Evolutionary conservation across 2,113 vertebrate genomes (phyloP), one percentile per base, ranked within the genome.

Genomic region (Australoheros scitulus): DNA sequence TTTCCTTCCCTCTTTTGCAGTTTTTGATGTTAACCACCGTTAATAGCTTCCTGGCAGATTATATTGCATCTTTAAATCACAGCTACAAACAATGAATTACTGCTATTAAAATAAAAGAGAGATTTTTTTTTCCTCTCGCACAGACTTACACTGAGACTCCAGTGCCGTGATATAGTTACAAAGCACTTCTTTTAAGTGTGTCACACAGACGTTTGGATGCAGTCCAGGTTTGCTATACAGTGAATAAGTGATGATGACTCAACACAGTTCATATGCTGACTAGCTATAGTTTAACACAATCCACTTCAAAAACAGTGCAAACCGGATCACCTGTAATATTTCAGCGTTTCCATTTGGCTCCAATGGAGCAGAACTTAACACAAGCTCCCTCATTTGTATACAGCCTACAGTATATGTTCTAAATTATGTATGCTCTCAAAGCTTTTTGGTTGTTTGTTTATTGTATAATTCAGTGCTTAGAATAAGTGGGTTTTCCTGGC

Each of bases 151-250:
- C 9, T 41, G 58, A 78, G 47, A 64, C 86, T 77, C 10, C 59
- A 9, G 18, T 2, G 15, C 82, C 83, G 86, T 80, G 86, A 83
- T 84, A 58, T 82, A 76, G 90, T 87, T 89, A 80, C 83, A 86
- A 85, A 90, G 78, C 76, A 38, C 22, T 86, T 87, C 86, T 87
- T 91, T 91, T 59, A 89, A 86, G 79, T 85, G n/a, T 92, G 88
- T 90, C 83, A 90, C 85, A 64, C 72, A 88, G 80, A 55, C 60
- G 10, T 83, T 91, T 92, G 92, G 88, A 89, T 41, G 78, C 22
- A 1, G 32, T 90, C 87, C 90, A 91, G 87, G 43, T 90, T 82
- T 70, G 74, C 82, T 86, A 20, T 79, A 79, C 6, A 8, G 79
- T 65, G 85, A 85, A 79, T 80, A 85, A 85, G 79, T 61, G 78